A percentile compares a stretch with the other conserved stretches of the same genome.
These are phyloP conservation scores for Uropetala carovei DNA, from an alignment of 2,888 invertebrate genomes.

Conservation along the genomic window DNA sequence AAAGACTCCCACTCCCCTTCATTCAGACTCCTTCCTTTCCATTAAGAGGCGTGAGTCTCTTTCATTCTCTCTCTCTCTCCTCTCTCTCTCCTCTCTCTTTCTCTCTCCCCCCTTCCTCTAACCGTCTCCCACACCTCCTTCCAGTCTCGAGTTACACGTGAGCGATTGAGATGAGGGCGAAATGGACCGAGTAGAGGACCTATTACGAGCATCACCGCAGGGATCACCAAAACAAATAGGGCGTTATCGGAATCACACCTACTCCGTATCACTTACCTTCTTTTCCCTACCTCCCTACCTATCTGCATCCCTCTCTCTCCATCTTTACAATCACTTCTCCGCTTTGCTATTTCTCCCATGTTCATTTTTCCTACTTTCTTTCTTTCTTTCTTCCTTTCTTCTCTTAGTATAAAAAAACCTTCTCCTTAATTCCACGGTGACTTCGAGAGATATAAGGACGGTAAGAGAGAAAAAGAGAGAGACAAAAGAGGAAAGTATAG, in stretches of 20 bases:
- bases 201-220: conserved; percentile 6
- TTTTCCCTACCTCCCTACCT: background rate
- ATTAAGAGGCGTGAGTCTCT: background rate
- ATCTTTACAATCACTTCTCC: background rate
- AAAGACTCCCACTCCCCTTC: conserved; percentile 4
- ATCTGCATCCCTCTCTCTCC: background rate
- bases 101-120: background rate
- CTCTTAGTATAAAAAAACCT: too few relatives aligned
- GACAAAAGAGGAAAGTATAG: background rate
- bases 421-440: too few relatives aligned
- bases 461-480: background rate
- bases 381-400: background rate
- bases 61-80: background rate
- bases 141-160: background rate
- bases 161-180: conserved; percentile 18
- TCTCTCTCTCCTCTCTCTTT: background rate
- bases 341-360: background rate
- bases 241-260: conserved; percentile 43
- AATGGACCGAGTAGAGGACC: background rate
- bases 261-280: conserved; percentile 44
- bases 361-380: background rate
- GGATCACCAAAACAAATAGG: conserved; percentile 34
- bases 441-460: background rate
- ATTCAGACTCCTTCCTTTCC: too few relatives aligned
- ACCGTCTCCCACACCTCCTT: background rate